Base-by-base conservation (phyloP, 2,888 invertebrate genomes). In the Rambutsinella grinnellia region DNA sequence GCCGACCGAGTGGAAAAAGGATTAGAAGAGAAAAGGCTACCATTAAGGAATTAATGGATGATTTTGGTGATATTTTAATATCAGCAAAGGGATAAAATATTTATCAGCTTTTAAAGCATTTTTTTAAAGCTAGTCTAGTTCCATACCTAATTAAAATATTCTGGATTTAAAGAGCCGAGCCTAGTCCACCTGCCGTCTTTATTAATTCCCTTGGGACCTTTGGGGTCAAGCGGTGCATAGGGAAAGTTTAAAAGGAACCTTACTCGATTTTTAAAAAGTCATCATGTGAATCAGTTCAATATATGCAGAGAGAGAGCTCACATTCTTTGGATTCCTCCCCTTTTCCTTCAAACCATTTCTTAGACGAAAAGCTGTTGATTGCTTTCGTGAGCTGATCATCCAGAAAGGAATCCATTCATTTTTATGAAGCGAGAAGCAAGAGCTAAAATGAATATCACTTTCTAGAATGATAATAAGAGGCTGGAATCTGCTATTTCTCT, bases 391-490 rank as follows among this genome's bases (percentile, higher is more conserved):
- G 36, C 13, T 36, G n/a, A n/a, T n/a, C n/a, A n/a, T 13, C 36
- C 5, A 5, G 36, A 36, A 13, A 36, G 13, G 36, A 36, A 36
- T n/a, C n/a, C n/a, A n/a, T n/a, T n/a, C n/a, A n/a, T n/a, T n/a
- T n/a, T n/a, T n/a, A n/a, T 36, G 36, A 8, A 8, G 36, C 13
- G 36, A 5, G 36, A 60, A 21, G 46, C 36, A 17, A 23, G 19
- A 47, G 28, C 67, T 61, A 17, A 58, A 54, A 47, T 46, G 69
- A 61, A 56, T 71, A 71, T 71, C 71, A 71, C 58, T 71, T 71
- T 65, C 65, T 65, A 71, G 47, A 49, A 63, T 65, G 65, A 65
- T 71, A 71, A 71, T 71, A 71, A 65, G 65, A 65, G 71, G 71
- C 71, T 63, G 71, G 51, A 54, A 51, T 63, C 57, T 58, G 58